A percentile compares a stretch with the other conserved stretches of the same genome.
Conservation (phyloP, 2,888 invertebrate genomes). For the Galerucella nymphaeae region DNA sequence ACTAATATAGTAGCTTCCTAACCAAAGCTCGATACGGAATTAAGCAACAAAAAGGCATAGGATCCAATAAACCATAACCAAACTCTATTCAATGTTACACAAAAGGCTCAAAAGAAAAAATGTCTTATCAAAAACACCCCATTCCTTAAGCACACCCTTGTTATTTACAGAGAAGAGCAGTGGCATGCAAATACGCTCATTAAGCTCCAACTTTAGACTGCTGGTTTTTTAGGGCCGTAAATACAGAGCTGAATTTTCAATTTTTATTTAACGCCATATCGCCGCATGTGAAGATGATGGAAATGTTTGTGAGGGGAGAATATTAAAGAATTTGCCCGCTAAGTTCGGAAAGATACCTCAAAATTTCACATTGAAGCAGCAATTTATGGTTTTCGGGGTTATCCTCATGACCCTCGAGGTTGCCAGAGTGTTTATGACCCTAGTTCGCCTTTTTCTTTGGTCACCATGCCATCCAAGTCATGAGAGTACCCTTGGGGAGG, state of each 20-base stretch:
- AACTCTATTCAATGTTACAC: no score
- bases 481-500: no score
- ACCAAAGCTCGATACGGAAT: no score
- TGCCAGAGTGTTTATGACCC: no score
- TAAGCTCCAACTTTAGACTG: background rate
- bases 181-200: background rate
- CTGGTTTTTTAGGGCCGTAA: background rate
- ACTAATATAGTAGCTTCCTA: no score
- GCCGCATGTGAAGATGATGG: background rate
- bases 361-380: background rate
- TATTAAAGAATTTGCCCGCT: background rate
- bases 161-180: background rate
- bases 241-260: background rate
- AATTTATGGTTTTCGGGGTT: background rate
- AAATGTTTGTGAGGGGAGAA: conserved; percentile 8
- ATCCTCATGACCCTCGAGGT: no score
- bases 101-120: no score
- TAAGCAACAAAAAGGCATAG: no score
- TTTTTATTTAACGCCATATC: conserved; percentile 11
- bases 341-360: background rate
- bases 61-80: no score
- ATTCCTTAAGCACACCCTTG: background rate
- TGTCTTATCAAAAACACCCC: background rate
- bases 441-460: no score
- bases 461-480: no score